A percentile compares a stretch with the other conserved stretches of the same genome.
Conservation (phyloP, 2,888 invertebrate species). For the Cephus rjabovi region DNA sequence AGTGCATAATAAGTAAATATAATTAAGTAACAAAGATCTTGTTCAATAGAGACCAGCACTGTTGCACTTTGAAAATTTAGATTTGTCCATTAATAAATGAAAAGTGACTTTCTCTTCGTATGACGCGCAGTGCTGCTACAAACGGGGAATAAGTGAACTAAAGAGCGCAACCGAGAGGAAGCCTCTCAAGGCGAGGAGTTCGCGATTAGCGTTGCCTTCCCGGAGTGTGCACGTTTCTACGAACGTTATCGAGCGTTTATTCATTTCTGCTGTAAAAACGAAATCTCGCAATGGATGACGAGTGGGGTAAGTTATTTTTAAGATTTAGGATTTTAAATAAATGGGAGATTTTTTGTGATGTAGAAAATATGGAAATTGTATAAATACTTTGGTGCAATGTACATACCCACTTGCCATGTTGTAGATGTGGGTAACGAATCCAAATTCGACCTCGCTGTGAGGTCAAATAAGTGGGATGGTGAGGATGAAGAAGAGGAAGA, state of each 20-base stretch:
- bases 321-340: conserved; percentile 20
- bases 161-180: not conserved
- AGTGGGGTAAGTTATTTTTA: conserved; percentile 73
- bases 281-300: conserved; percentile 72
- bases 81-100: not conserved
- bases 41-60: not conserved
- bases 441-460: conserved; percentile 73
- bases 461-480: conserved; percentile 86
- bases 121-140: not conserved
- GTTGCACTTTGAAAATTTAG: not conserved
- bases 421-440: conserved; percentile 80
- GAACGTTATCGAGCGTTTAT: conserved; percentile 2
- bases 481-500: conserved; percentile 88
- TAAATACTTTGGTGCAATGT: conserved; percentile 13
- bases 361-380: conserved; percentile 6
- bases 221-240: conserved; percentile 14
- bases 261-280: conserved; percentile 6
- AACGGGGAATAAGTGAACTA: not conserved
- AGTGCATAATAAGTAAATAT: no score
- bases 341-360: not conserved
- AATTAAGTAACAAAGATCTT: not conserved
- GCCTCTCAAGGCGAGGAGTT: not conserved
- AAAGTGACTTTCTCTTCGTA: not conserved
- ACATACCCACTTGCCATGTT: conserved; percentile 58
- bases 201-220: not conserved